Base-by-base conservation (phyloP, 2,888 invertebrate species). In the Anthophora plumipes region DNA sequence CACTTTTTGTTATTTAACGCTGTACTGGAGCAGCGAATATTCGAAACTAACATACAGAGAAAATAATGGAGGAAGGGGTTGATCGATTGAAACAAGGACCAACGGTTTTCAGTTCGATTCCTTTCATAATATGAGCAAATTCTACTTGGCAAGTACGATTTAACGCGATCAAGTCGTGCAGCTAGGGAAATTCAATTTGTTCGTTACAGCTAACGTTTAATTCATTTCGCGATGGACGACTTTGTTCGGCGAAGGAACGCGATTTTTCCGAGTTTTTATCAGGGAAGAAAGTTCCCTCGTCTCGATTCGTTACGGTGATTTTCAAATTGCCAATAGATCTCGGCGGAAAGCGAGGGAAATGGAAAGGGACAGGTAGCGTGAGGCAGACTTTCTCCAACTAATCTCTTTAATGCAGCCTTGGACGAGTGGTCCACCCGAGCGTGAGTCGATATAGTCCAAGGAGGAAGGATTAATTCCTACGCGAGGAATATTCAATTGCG, bases 321-420 rank as follows among this genome's bases (percentile, higher is more conserved):
- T 71, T 37, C 57, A 22, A 71, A 55, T 57, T 20, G 50, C 31
- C 61, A 61, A 69, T 75, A 54, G 25, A 22, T 6, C 41, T 14
- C 22, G 61, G 11, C 0, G 50, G 31, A 43, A 9, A 20, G 9
- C 8, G 6, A 12, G 20, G 41, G n/a, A n/a, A 14, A 43, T 39
- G 46, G 54, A 66, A 48, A 46, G 37, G 37, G 37, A 46, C n/a
- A 60, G 25, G 8, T 9, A 22, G 20, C 48, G 37, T 46, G 12
- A n/a, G 61, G n/a, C 14, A 9, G 39, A 1, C 17, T 46, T 14
- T 37, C 66, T 31, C 55, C 39, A 72, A 17, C 50, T 78, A 73
- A 80, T 80, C 80, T 55, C 60, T 64, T 73, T 80, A 80, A 80
- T 59, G 78, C 72, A 37, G 31, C 69, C 69, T 68, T 64, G 41